These are phyloP conservation scores for Magallana gigas DNA, from an alignment of 1,140 invertebrate species.

Conservation along the genomic window DNA sequence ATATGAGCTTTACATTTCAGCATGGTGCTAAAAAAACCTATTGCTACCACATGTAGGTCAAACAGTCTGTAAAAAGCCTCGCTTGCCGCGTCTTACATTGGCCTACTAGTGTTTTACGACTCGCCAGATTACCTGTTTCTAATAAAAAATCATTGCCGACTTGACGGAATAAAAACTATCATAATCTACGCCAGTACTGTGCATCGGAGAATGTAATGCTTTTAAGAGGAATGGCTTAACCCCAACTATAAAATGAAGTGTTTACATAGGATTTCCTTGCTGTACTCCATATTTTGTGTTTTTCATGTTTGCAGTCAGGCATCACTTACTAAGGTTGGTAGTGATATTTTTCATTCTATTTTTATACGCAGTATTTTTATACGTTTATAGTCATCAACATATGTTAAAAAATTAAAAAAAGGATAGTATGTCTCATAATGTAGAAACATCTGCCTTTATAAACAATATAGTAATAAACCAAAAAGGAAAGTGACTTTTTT, in stretches of 20 bases:
- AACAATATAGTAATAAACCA: too few relatives aligned
- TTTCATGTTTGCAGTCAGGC: neutral
- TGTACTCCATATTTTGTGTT: neutral
- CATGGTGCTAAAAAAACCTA: too few relatives aligned
- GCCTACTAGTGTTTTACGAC: neutral
- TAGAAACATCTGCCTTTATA: neutral
- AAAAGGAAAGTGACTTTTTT: too few relatives aligned
- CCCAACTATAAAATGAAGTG: neutral
- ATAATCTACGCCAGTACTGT: neutral
- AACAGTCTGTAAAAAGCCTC: neutral
- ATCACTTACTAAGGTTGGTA: neutral
- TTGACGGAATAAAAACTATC: neutral
- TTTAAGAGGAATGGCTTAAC: neutral
- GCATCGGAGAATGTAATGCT: neutral
- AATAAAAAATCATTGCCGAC: conserved; percentile 9
- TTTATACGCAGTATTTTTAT: neutral
- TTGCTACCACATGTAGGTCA: conserved; percentile 1
- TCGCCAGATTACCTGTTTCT: neutral
- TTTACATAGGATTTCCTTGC: neutral
- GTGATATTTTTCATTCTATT: neutral
- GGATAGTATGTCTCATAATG: neutral
- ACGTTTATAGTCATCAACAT: neutral
- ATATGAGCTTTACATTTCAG: too few relatives aligned
- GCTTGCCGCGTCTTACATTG: neutral
- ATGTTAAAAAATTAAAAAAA: neutral